phyloP scores from a whole-genome alignment of 2,113 vertebrate species.

The Nannospalax galili region DNA sequence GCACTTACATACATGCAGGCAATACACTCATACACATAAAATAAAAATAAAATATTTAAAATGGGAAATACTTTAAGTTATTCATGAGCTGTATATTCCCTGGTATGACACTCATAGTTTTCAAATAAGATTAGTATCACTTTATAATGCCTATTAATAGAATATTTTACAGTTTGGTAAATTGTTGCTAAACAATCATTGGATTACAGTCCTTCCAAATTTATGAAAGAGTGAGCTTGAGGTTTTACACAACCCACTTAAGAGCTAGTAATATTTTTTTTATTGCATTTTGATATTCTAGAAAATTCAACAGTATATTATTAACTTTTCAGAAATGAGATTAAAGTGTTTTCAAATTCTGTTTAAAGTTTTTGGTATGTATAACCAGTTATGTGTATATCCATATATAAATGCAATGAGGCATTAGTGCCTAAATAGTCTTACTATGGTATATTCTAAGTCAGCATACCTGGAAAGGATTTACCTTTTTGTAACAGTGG shows the following conservation, averaged over 20 bases:
- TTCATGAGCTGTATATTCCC: slow-evolving; percentile 92
- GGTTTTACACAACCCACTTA: slow-evolving; percentile 79
- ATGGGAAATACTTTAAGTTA: slow-evolving; percentile 92
- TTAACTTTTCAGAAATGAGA: slow-evolving; percentile 77
- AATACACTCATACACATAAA: too few species aligned
- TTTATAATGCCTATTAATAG: slow-evolving; percentile 92
- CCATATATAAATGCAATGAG: slow-evolving; percentile 76
- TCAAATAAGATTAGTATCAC: slow-evolving; percentile 89
- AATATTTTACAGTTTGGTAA: slow-evolving; percentile 90
- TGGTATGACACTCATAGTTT: slow-evolving; percentile 88
- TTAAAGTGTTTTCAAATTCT: slow-evolving; percentile 76
- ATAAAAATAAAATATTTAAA: too few species aligned
- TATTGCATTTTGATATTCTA: slow-evolving; percentile 76
- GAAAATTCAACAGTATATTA: slow-evolving; percentile 77
- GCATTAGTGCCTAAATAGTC: slow-evolving; percentile 78
- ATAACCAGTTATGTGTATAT: slow-evolving; percentile 75
- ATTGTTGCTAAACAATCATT: slow-evolving; percentile 92
- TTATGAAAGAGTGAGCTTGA: slow-evolving; percentile 69
- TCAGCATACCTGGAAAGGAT: slow-evolving; percentile 44
- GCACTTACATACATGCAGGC: too few species aligned
- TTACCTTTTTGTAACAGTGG: slow-evolving; percentile 57
- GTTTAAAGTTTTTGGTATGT: slow-evolving; percentile 78
- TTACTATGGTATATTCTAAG: slow-evolving; percentile 75
- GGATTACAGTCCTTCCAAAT: slow-evolving; percentile 85
- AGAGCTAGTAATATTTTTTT: slow-evolving; percentile 70